These are phyloP conservation scores for Pseudoips prasinana DNA, from an alignment of 2,888 invertebrate species.

Conservation along the genomic window DNA sequence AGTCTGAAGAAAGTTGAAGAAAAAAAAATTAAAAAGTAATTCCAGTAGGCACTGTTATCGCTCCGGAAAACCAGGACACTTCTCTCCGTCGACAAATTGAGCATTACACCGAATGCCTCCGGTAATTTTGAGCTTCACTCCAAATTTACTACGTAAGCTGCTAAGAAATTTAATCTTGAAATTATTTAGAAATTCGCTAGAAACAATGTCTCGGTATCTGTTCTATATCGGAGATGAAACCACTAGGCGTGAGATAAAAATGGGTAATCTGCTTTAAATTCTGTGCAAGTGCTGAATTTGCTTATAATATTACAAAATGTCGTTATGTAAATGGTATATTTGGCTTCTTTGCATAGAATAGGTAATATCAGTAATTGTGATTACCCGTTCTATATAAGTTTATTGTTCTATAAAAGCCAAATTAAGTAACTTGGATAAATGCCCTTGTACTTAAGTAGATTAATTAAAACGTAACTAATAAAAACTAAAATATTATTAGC, in stretches of 20 bases:
- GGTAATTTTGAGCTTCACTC: constrained; percentile 65
- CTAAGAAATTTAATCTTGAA: constrained; percentile 67
- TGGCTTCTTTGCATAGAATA: too few species aligned
- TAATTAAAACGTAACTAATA: too few species aligned
- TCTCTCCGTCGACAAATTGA: constrained; percentile 62
- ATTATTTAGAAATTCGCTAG: constrained; percentile 51
- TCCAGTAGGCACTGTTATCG: constrained; percentile 58
- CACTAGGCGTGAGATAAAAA: background rate
- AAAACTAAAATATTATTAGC: too few species aligned
- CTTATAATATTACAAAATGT: constrained; percentile 14
- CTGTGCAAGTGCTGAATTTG: constrained; percentile 6
- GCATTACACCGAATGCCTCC: constrained; percentile 65
- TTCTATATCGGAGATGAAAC: constrained; percentile 17
- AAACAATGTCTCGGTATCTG: constrained; percentile 35
- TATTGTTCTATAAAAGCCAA: too few species aligned
- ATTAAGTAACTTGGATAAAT: too few species aligned
- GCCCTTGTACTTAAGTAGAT: too few species aligned
- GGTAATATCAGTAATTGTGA: too few species aligned
- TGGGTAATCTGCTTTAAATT: constrained; percentile 2
- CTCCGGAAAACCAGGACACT: constrained; percentile 41
- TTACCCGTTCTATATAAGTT: too few species aligned
- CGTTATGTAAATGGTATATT: too few species aligned
- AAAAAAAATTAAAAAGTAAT: constrained; percentile 44
- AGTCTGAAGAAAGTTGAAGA: too few species aligned
- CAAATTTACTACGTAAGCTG: constrained; percentile 69